Evolutionary conservation across 2,113 vertebrate genomes (phyloP).

Genomic region (Rhadina sibilatrix): DNA sequence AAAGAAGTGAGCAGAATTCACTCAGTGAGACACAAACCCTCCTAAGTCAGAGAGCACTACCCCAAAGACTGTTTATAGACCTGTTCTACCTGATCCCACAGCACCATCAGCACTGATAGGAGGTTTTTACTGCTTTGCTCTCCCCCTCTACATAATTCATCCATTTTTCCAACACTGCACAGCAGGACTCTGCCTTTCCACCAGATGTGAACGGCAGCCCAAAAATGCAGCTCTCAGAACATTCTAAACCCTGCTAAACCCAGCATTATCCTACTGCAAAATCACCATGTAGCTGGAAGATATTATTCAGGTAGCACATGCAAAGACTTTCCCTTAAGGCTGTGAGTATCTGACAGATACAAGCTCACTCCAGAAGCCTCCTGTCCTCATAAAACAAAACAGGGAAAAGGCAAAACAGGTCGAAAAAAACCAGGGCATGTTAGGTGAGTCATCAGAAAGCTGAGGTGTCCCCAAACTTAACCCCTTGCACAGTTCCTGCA

Average conservation of each 20-base stretch:
- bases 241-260: background rate
- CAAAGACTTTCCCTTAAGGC: background rate
- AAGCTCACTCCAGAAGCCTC: background rate
- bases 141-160: background rate
- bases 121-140: background rate
- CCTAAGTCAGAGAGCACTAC: background rate
- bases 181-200: background rate
- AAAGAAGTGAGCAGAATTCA: background rate
- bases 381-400: background rate
- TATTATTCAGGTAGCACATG: background rate
- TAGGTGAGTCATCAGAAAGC: background rate
- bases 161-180: background rate
- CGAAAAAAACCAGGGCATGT: background rate
- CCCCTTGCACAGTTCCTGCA: background rate
- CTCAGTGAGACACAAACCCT: background rate
- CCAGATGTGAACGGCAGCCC: accelerated
- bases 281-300: background rate
- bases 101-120: accelerated
- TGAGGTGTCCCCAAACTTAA: background rate
- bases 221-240: background rate
- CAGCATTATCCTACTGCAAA: background rate
- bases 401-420: background rate
- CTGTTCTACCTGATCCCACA: background rate
- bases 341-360: background rate
- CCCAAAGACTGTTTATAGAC: background rate